phyloP scores from a whole-genome alignment of 2,797 vertebrate genomes.

The Sebastes reedi region DNA sequence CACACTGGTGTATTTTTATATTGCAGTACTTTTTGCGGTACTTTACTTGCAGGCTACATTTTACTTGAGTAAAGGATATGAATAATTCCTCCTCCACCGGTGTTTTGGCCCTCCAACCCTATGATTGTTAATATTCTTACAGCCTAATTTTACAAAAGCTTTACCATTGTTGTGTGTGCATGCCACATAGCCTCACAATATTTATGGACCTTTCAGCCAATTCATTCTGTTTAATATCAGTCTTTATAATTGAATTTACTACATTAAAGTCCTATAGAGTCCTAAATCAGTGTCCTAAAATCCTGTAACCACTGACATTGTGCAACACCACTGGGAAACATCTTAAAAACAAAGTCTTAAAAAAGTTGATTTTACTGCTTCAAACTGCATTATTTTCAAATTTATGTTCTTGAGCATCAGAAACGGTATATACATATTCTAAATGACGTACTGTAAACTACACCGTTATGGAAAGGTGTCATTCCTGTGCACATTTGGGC shows the following conservation, averaged over 20 bases:
- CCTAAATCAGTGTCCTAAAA: background rate
- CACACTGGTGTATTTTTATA: background rate
- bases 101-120: too few species aligned
- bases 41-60: background rate
- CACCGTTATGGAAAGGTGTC: background rate
- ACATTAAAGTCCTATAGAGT: background rate
- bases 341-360: background rate
- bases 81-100: background rate
- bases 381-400: background rate
- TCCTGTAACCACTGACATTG: background rate
- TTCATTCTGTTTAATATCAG: too few species aligned
- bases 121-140: too few species aligned
- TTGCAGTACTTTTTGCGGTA: background rate
- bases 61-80: background rate
- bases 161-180: too few species aligned
- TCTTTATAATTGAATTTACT: too few species aligned
- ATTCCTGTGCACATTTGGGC: background rate
- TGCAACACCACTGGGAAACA: background rate
- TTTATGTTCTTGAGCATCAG: background rate
- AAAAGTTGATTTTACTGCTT: background rate
- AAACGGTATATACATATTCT: background rate
- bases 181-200: too few species aligned
- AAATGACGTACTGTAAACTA: background rate
- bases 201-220: too few species aligned
- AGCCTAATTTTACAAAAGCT: fast-evolving